Base-by-base conservation (phyloP, 2,797 vertebrate species). In the Thamnophis elegans region DNA sequence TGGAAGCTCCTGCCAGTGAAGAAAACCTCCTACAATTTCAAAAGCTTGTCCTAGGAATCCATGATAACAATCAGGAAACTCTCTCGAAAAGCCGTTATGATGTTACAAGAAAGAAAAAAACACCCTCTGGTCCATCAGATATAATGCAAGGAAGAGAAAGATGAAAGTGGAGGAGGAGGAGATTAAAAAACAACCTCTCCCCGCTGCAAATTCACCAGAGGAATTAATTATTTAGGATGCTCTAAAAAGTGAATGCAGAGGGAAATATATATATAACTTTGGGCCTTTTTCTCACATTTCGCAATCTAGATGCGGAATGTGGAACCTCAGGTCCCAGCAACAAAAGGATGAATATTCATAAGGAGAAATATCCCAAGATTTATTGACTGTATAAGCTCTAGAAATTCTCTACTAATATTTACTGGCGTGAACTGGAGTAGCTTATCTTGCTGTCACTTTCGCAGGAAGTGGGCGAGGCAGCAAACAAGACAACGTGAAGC, bases 171-270 rank as follows among this genome's bases (percentile, higher is more conserved):
- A n/a, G 26, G 53, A 78, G 73, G 36, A 78, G 73, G 36, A 73
- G 32, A 82, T 58, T 56, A 56, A 91, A 60, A 91, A 65, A n/a
- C n/a, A 94, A 92, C 0, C 0, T 82, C 85, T 59, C 78, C 59
- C 87, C 28, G 90, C 89, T 92, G 59, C 0, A 94, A 93, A 90
- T 94, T 94, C 92, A 82, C 8, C 0, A 0, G 91, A 87, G 0
- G 93, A 58, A 58, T 90, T 51, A 87, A 73, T 86, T 85, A 85
- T 13, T 73, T 73, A 90, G 87, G 91, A 91, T 59, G 73, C 89
- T 95, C 90, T 12, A 88, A 88, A 94, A 92, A 94, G 82, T 95
- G 92, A 94, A 95, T 32, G 36, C 25, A 12, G 36, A n/a, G 7
- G 5, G 89, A 55, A 65, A 56, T 22, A 7, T 32, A 2, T 82